Base-by-base conservation (phyloP, 2,797 vertebrate species). In the Philypnodon macrostomus region DNA sequence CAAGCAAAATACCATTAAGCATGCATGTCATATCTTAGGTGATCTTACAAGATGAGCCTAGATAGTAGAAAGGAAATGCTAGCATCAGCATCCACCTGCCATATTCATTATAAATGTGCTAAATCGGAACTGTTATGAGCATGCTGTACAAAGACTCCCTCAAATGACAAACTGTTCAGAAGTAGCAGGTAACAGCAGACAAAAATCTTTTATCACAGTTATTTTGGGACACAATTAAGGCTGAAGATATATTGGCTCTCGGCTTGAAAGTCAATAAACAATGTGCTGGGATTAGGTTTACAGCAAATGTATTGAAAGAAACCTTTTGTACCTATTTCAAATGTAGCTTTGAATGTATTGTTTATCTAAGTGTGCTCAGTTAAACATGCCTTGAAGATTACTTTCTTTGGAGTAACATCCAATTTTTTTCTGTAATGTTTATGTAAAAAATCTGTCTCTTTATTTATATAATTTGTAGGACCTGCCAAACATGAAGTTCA, bases 21-120 rank as follows among this genome's bases (percentile, higher is more conserved):
- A 35, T 63, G 10, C 57, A 30, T 55, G 42, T 16, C 5, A 13
- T 18, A 17, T 40, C n/a, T n/a, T n/a, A n/a, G n/a, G n/a, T n/a
- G n/a, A n/a, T n/a, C n/a, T n/a, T n/a, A n/a, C n/a, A n/a, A n/a
- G n/a, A n/a, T n/a, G n/a, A n/a, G n/a, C n/a, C n/a, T n/a, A n/a
- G 15, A 30, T 21, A 21, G 39, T 29, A 23, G 12, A 40, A 9
- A 36, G 24, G 12, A 18, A 50, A 50, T 36, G 52, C 35, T 35
- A 61, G 17, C 37, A 36, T 31, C 15, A 14, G 36, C 18, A 16
- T 47, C 14, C 41, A 14, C 5, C 5, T 37, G 12, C 14, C 7
- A 32, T 1, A 7, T 27, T 42, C 14, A 39, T 3, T 12, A 4
- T 11, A 52, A 6, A 2, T 47, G 44, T 47, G 30, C 44, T n/a